Percentiles rank a stretch among this genome's conserved stretches.
phyloP scores from a whole-genome alignment of 2,797 vertebrate genomes.

The Acipenser ruthenus region DNA sequence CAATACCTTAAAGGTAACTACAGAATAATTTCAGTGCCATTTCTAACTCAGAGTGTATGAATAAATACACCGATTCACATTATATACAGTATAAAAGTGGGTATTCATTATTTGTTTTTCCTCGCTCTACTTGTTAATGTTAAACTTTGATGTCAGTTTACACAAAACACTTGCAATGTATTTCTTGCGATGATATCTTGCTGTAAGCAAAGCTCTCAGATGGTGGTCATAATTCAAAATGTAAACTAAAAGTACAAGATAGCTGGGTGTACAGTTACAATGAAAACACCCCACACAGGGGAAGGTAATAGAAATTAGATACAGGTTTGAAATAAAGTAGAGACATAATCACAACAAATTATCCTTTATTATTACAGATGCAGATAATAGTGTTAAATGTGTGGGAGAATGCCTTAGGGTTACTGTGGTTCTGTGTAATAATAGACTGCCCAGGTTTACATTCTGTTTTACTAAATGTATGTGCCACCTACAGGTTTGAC shows the following conservation, averaged over 20 bases:
- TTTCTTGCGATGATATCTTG: too few species aligned
- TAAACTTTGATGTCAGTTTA: too few species aligned
- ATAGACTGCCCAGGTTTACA: slow-evolving; percentile 43
- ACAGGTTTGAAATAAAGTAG: slow-evolving; percentile 72
- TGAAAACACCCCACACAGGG: slow-evolving; percentile 37
- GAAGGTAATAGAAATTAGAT: slow-evolving; percentile 69
- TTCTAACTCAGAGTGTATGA: too few species aligned
- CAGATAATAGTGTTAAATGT: slow-evolving; percentile 62
- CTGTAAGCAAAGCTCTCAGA: neutral
- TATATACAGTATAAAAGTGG: too few species aligned
- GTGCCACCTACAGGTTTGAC: slow-evolving; percentile 39
- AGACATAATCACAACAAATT: slow-evolving; percentile 70
- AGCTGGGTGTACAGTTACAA: slow-evolving; percentile 26
- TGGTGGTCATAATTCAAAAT: slow-evolving; percentile 31
- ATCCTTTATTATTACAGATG: slow-evolving; percentile 86
- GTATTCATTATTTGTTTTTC: too few species aligned
- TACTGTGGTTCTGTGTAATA: slow-evolving; percentile 43
- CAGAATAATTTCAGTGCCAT: too few species aligned
- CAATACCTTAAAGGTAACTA: too few species aligned
- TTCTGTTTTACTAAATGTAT: slow-evolving; percentile 24
- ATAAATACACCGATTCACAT: too few species aligned
- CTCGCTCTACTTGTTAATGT: too few species aligned
- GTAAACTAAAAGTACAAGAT: slow-evolving; percentile 1
- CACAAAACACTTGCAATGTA: too few species aligned
- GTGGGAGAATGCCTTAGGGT: slow-evolving; percentile 68